Percentiles rank a stretch among this genome's conserved stretches.
These are phyloP conservation scores for Ormyrus thymus DNA, from an alignment of 2,888 invertebrate genomes.

Conservation along the genomic window DNA sequence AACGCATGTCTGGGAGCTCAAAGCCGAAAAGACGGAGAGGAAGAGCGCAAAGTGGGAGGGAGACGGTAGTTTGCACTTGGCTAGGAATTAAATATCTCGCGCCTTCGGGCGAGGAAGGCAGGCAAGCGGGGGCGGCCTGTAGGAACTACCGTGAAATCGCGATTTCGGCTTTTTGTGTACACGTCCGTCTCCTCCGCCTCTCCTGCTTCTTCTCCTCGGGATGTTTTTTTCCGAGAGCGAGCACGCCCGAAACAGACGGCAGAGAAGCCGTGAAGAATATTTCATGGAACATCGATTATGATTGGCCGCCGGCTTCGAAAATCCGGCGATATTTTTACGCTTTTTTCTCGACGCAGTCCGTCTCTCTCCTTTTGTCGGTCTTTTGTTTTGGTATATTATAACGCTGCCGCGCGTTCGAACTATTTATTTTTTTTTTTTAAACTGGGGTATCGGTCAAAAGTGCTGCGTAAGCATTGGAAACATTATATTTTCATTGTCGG, in stretches of 20 bases:
- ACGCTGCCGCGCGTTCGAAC: conserved; percentile 21
- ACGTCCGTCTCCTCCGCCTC: neutral
- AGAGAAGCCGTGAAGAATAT: conserved; percentile 56
- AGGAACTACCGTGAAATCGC: conserved; percentile 58
- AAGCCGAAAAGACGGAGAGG: conserved; percentile 8
- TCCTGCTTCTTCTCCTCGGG: neutral
- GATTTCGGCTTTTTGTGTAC: conserved; percentile 50
- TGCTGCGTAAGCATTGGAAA: conserved; percentile 55
- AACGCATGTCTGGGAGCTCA: conserved; percentile 56
- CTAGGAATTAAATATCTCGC: conserved; percentile 50
- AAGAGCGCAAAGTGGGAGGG: conserved; percentile 14
- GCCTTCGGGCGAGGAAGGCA: conserved; percentile 15
- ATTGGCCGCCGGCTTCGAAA: conserved; percentile 49
- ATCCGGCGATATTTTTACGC: conserved; percentile 44
- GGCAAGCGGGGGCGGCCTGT: conserved; percentile 30
- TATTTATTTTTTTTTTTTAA: conserved; percentile 46
- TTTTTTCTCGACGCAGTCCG: neutral
- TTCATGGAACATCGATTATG: conserved; percentile 57
- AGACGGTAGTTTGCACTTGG: conserved; percentile 42
- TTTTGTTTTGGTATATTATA: conserved; percentile 52
- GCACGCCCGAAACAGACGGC: conserved; percentile 13
- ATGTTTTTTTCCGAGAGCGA: conserved; percentile 9
- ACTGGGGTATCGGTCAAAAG: conserved; percentile 17
- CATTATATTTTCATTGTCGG: conserved; percentile 54
- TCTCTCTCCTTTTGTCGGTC: conserved; percentile 37